Conservation (phyloP, 1,140 invertebrate genomes). For the Diachasmimorpha longicaudata region DNA sequence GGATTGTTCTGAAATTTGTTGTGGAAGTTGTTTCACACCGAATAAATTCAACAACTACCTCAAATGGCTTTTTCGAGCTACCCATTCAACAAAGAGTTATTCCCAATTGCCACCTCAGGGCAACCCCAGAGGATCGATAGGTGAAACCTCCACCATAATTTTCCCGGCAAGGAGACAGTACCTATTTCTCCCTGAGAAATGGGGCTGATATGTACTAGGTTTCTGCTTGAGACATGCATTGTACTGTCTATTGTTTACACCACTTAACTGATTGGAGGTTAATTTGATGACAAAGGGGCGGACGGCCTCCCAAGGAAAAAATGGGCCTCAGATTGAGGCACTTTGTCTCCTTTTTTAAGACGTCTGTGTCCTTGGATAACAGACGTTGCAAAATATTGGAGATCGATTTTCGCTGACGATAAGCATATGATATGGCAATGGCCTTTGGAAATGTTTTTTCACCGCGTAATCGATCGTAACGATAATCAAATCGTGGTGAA, state of each 20-base stretch:
- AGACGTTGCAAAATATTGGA: too few relatives aligned
- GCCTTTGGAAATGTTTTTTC: background rate
- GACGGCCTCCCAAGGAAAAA: background rate
- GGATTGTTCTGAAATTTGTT: too few relatives aligned
- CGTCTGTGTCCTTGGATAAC: too few relatives aligned
- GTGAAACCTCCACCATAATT: background rate
- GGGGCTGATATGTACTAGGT: background rate
- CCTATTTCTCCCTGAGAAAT: background rate
- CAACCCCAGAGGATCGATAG: background rate
- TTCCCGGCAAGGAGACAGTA: background rate
- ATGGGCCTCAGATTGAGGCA: background rate
- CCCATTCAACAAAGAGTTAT: too few relatives aligned
- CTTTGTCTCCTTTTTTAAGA: background rate
- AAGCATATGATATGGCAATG: too few relatives aligned
- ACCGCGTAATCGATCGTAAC: background rate
- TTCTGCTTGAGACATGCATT: background rate
- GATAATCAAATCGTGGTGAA: background rate
- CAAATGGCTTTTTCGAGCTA: too few relatives aligned
- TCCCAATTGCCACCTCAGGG: background rate
- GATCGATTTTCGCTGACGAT: too few relatives aligned
- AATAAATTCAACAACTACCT: too few relatives aligned
- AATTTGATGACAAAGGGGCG: background rate
- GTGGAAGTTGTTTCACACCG: too few relatives aligned
- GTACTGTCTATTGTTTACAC: background rate
- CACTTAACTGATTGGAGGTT: background rate